Evolutionary conservation across 1,140 invertebrate genomes (phyloP).

Genomic region (Carposina sasakii): DNA sequence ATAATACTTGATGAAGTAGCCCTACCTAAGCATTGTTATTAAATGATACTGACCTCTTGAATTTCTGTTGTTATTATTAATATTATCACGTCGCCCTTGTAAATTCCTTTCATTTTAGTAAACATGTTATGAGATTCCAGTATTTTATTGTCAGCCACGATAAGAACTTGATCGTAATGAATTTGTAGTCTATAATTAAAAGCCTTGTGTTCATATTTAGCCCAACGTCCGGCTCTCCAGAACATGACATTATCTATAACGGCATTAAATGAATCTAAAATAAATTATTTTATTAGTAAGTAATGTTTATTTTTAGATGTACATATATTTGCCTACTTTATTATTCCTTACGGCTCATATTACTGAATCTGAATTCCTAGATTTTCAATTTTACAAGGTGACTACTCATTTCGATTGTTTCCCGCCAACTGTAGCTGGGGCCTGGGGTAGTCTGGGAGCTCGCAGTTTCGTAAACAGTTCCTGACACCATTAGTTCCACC

Average conservation of each 20-base stretch:
- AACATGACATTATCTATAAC: conserved; percentile 47
- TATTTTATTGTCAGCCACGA: conserved; percentile 38
- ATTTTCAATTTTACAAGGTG: too few relatives aligned
- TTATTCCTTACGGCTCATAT: too few relatives aligned
- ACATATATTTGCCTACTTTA: too few relatives aligned
- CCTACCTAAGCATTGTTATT: too few relatives aligned
- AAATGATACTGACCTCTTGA: conserved; percentile 36
- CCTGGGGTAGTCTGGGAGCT: too few relatives aligned
- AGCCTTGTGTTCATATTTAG: conserved; percentile 28
- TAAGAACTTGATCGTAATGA: conserved; percentile 48
- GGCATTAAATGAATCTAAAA: conserved; percentile 22
- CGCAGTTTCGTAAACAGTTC: too few relatives aligned
- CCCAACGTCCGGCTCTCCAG: conserved; percentile 43
- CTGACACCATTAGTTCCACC: too few relatives aligned
- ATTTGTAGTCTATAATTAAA: conserved; percentile 31
- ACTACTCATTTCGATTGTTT: too few relatives aligned
- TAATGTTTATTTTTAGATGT: too few relatives aligned
- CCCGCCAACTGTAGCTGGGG: too few relatives aligned
- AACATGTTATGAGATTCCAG: conserved; percentile 46
- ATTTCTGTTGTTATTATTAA: conserved; percentile 27
- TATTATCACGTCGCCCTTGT: conserved; percentile 52
- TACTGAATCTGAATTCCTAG: too few relatives aligned
- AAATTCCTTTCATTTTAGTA: conserved; percentile 52
- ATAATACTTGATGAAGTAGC: too few relatives aligned
- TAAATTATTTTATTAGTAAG: not conserved